Conservation (phyloP, 1,140 invertebrate genomes). For the Bacillus rossius region DNA sequence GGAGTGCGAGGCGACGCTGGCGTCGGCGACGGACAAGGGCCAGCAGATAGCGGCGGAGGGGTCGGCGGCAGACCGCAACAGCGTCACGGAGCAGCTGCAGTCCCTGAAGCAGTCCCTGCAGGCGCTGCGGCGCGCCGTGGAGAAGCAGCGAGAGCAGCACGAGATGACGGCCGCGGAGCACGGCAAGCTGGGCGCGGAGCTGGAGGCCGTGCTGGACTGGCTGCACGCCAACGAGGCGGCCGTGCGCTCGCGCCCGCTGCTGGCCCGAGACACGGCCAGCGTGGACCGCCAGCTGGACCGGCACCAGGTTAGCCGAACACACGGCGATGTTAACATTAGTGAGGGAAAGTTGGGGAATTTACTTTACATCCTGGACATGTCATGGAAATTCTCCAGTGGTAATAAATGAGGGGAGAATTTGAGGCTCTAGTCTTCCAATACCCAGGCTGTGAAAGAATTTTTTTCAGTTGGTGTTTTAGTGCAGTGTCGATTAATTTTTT, state of each 20-base stretch:
- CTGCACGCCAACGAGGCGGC: conserved; percentile 77
- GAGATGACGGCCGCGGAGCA: conserved; percentile 83
- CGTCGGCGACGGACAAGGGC: conserved; percentile 83
- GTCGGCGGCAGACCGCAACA: conserved; percentile 76
- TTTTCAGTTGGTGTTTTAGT: no score
- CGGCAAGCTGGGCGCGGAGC: conserved; percentile 68
- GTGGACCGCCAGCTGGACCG: conserved; percentile 77
- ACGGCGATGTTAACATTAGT: no score
- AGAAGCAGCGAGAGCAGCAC: conserved; percentile 79
- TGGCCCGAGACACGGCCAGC: conserved; percentile 70
- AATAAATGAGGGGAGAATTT: no score
- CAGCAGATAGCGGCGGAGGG: conserved; percentile 87
- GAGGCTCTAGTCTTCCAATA: no score
- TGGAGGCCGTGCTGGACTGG: conserved; percentile 78
- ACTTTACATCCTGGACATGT: no score
- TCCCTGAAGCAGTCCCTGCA: conserved; percentile 79
- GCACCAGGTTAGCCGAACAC: conserved; percentile 50
- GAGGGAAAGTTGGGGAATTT: no score
- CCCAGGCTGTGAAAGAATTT: no score
- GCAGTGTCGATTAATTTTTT: no score
- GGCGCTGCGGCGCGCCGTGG: conserved; percentile 70
- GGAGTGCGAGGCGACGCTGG: conserved; percentile 81
- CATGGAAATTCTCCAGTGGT: no score
- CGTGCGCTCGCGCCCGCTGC: conserved; percentile 72
- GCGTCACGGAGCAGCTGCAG: conserved; percentile 81